phyloP scores from a whole-genome alignment of 1,140 invertebrate species.

The Thaumetopoea pityocampa region DNA sequence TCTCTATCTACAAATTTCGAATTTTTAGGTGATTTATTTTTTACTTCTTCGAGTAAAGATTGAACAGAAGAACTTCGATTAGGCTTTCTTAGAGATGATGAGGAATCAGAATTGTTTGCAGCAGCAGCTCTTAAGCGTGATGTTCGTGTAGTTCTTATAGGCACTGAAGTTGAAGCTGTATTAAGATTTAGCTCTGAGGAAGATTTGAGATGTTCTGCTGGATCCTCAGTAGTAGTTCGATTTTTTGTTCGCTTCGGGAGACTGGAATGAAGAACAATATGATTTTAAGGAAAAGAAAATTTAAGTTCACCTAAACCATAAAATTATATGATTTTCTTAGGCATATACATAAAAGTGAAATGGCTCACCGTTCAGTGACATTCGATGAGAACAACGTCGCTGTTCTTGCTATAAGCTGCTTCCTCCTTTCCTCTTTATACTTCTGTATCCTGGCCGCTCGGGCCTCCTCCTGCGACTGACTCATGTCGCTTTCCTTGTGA shows the following conservation, averaged over 20 bases:
- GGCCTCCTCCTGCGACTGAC: conserved; percentile 60
- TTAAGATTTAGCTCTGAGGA: conserved; percentile 68
- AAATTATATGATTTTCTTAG: too few relatives aligned
- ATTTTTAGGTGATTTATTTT: conserved; percentile 49
- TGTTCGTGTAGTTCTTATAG: conserved; percentile 82
- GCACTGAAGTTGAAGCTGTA: conserved; percentile 65
- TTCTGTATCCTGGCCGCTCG: conserved; percentile 78
- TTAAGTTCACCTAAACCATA: too few relatives aligned
- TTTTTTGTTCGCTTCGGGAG: conserved; percentile 44
- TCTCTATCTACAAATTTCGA: conserved; percentile 66
- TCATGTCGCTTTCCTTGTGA: conserved; percentile 42
- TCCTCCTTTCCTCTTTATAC: conserved; percentile 81
- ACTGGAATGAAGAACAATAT: conserved; percentile 45
- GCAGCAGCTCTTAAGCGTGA: conserved; percentile 82
- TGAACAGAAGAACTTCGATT: conserved; percentile 64
- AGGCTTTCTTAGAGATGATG: conserved; percentile 46
- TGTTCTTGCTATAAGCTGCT: conserved; percentile 76
- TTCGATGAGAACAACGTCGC: conserved; percentile 63
- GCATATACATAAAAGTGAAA: too few relatives aligned
- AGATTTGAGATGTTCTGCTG: conserved; percentile 53
- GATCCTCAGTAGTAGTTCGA: conserved; percentile 46
- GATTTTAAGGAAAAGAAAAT: too few relatives aligned
- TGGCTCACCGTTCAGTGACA: conserved; percentile 63
- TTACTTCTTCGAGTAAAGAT: conserved; percentile 54
- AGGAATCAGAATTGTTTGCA: conserved; percentile 46